Evolutionary conservation across 2,888 invertebrate species (phyloP).

Genomic region (Heliconius sara): DNA sequence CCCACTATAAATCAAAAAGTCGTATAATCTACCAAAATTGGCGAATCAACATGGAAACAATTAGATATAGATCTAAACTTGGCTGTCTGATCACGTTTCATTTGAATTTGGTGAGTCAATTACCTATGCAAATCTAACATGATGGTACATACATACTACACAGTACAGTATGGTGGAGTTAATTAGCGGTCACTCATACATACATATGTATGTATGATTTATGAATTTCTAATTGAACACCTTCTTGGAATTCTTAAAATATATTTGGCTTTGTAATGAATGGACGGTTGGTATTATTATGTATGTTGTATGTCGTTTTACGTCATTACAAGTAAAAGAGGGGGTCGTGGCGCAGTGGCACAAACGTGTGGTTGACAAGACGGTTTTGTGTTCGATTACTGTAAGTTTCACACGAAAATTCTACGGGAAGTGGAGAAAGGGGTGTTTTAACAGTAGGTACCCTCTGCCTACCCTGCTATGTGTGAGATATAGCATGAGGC

Average conservation of each 20-base stretch:
- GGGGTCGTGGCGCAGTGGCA: too few species aligned
- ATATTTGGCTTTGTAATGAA: neutral
- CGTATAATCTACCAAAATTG: neutral
- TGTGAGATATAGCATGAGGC: too few species aligned
- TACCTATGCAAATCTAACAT: constrained; percentile 51
- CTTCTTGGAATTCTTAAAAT: constrained; percentile 9
- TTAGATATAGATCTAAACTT: constrained; percentile 44
- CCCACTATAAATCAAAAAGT: neutral
- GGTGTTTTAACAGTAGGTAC: neutral
- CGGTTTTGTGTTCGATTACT: neutral
- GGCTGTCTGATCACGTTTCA: constrained; percentile 48
- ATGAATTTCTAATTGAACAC: constrained; percentile 13
- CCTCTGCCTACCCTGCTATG: neutral
- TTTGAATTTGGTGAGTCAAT: constrained; percentile 52
- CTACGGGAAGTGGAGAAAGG: too few species aligned
- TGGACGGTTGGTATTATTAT: neutral
- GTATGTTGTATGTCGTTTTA: neutral
- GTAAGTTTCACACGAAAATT: neutral
- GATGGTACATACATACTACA: constrained; percentile 24
- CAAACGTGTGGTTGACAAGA: neutral
- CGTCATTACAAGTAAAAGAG: neutral
- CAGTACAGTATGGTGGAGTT: constrained; percentile 36
- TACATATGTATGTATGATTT: constrained; percentile 24
- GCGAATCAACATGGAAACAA: constrained; percentile 29
- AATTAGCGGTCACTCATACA: constrained; percentile 46